Conservation (phyloP, 2,797 vertebrate genomes). For the Cossypha niveicapilla region DNA sequence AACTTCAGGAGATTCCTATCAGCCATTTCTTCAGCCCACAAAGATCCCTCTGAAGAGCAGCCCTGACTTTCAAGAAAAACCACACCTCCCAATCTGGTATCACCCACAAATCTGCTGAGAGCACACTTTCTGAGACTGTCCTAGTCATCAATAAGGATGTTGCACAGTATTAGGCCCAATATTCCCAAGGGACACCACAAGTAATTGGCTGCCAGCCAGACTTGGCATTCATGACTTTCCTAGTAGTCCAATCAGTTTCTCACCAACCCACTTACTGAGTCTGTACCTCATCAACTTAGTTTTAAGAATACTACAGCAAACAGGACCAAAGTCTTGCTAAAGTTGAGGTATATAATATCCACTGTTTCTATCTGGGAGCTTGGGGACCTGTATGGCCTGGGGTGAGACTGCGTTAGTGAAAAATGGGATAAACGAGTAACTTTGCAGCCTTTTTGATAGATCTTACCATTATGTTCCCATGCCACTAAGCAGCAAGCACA, state of each 20-base stretch:
- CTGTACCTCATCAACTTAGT: neutral
- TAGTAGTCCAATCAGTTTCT: neutral
- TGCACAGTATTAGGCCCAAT: neutral
- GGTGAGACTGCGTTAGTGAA: neutral
- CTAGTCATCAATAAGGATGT: neutral
- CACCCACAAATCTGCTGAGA: neutral
- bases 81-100: neutral
- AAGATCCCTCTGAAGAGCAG: neutral
- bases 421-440: neutral
- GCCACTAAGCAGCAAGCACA: neutral
- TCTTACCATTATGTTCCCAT: neutral
- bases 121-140: neutral
- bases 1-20: neutral
- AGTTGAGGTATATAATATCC: neutral
- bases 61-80: neutral
- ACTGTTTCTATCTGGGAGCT: neutral
- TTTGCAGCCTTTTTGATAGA: neutral
- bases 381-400: neutral
- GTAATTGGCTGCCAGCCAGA: neutral
- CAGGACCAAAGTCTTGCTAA: neutral
- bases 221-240: neutral
- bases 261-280: neutral
- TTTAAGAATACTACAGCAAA: neutral
- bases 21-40: neutral
- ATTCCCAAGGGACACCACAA: neutral